Base-by-base conservation (phyloP, 1,140 invertebrate species). In the Harpegnathos saltator region DNA sequence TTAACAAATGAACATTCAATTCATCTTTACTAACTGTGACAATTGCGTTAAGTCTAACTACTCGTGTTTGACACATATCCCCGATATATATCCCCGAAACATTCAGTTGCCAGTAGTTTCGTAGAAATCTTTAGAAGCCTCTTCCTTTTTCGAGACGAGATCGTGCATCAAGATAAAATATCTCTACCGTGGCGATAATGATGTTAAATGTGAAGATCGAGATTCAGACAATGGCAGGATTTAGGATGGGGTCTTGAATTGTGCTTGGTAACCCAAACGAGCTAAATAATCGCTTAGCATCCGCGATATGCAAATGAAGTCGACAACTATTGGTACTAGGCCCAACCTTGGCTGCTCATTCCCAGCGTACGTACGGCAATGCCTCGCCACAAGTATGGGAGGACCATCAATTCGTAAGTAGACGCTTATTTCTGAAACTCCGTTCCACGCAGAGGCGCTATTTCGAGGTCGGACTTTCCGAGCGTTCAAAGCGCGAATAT, bases 391-490 rank as follows among this genome's bases (percentile, higher is more conserved):
- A 48, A 80, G 19, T 29, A 54, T 26, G 19, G 9, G 19, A 15
- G 9, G 19, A 15, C 11, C 19, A 58, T 80, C 56, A 80, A 29
- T 17, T 44, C 5, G 17, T 54, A 54, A 66, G 17, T 38, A 38
- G 22, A 44, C n/a, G 26, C 54, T 77, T 77, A 66, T 66, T 52
- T 44, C 48, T 33, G 44, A 68, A 33, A 54, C 61, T 3, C 24
- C 19, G 61, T 59, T 65, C n/a, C 26, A 4, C 14, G 26, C 19
- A 19, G n/a, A 54, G 61, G 22, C 56, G 61, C 74, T 77, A 77
- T 77, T 77, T 66, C 63, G 29, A 66, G 62, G 52, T 66, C 66
- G 29, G 29, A 66, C 29, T 66, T 38, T 66, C 62, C 74, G 54
- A 22, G 38, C 38, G 38, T 44, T 44, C 11, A 66, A n/a, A 66